Evolutionary conservation across 1,140 invertebrate species (phyloP).

Genomic region (Schlechtendalia chinensis): DNA sequence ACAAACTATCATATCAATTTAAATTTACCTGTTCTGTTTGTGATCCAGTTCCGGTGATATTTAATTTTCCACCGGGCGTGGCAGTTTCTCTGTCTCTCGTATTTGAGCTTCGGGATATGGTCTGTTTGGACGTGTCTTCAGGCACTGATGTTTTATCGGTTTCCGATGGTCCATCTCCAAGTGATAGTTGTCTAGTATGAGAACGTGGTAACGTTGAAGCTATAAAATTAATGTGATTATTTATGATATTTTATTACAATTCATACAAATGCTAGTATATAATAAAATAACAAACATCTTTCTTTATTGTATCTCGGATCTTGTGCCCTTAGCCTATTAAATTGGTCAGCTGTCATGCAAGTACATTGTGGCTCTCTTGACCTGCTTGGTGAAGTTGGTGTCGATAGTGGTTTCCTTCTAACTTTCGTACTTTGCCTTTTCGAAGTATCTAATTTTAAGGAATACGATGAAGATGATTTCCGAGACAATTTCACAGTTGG

Average conservation of each 20-base stretch:
- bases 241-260: no score
- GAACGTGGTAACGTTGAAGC: slow-evolving; percentile 42
- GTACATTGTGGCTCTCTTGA: slow-evolving; percentile 88
- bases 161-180: slow-evolving; percentile 41
- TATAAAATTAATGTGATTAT: neutral
- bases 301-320: slow-evolving; percentile 73
- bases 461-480: slow-evolving; percentile 94
- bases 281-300: slow-evolving; percentile 56
- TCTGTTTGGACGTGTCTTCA: slow-evolving; percentile 37
- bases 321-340: slow-evolving; percentile 76
- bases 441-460: slow-evolving; percentile 85
- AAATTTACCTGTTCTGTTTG: slow-evolving; percentile 54
- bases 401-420: slow-evolving; percentile 85
- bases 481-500: slow-evolving; percentile 95
- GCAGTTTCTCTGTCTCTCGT: slow-evolving; percentile 58
- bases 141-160: neutral
- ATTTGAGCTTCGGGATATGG: slow-evolving; percentile 49
- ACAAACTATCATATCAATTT: neutral
- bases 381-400: slow-evolving; percentile 87
- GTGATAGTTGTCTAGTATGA: slow-evolving; percentile 27
- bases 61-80: slow-evolving; percentile 54
- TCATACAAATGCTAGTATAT: neutral
- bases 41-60: slow-evolving; percentile 53
- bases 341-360: slow-evolving; percentile 92
- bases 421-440: slow-evolving; percentile 74